Evolutionary conservation across 2,888 invertebrate species (phyloP).

Genomic region (Biston stratarius): DNA sequence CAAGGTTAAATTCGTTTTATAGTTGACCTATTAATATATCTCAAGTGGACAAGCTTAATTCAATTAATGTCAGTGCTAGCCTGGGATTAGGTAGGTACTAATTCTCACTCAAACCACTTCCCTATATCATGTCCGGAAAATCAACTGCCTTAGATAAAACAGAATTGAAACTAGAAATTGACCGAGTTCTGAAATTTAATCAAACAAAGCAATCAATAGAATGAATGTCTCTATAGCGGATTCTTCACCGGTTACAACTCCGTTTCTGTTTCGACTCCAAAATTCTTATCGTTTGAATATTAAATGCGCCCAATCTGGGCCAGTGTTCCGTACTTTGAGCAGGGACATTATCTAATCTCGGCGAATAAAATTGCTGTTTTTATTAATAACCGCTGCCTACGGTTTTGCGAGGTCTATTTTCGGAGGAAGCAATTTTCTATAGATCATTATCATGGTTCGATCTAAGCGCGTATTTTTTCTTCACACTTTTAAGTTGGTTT

Average conservation of each 20-base stretch:
- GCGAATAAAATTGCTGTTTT: slow-evolving; percentile 32
- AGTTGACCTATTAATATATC: slow-evolving; percentile 26
- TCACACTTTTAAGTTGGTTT: background rate
- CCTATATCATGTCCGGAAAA: background rate
- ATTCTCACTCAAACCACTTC: slow-evolving; percentile 13
- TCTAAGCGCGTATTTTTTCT: background rate
- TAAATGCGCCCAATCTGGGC: slow-evolving; percentile 32
- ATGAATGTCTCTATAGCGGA: background rate
- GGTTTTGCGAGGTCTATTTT: slow-evolving; percentile 16
- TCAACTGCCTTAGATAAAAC: background rate
- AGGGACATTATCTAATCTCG: slow-evolving; percentile 39
- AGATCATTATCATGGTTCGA: slow-evolving; percentile 6
- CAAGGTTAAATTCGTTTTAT: slow-evolving; percentile 25
- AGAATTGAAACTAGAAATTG: background rate
- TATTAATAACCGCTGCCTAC: slow-evolving; percentile 22
- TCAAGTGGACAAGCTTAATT: slow-evolving; percentile 25
- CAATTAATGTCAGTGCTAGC: slow-evolving; percentile 26
- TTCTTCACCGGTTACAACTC: background rate
- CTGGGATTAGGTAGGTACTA: slow-evolving; percentile 2
- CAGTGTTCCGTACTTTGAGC: slow-evolving; percentile 38
- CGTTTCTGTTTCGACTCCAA: background rate
- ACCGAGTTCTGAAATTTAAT: background rate
- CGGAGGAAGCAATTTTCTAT: slow-evolving; percentile 12
- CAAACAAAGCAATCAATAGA: background rate
- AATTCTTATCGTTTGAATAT: slow-evolving; percentile 19